These are phyloP conservation scores for Aphelenchoides avenae DNA, from an alignment of 1,140 invertebrate species.

Conservation along the genomic window DNA sequence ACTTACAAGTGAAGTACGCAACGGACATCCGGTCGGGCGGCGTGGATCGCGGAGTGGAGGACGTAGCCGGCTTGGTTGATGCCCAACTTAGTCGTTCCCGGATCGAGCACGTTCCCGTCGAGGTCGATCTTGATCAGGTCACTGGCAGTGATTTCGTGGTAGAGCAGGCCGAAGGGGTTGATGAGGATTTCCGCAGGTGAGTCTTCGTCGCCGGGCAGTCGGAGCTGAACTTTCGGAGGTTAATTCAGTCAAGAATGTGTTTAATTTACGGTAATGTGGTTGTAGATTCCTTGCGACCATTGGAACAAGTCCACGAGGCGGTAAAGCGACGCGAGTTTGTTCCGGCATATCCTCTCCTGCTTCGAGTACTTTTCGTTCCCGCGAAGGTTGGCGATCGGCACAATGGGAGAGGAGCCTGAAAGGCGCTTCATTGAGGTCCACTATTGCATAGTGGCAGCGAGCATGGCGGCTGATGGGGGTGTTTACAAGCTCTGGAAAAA, in stretches of 20 bases:
- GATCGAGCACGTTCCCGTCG: slow-evolving; percentile 70
- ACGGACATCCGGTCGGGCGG: slow-evolving; percentile 86
- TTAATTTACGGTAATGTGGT: slow-evolving; percentile 69
- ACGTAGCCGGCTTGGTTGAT: slow-evolving; percentile 70
- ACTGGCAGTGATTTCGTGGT: slow-evolving; percentile 89
- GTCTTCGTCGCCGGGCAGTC: slow-evolving; percentile 9
- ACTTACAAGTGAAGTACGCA: slow-evolving; percentile 93
- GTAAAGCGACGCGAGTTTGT: slow-evolving; percentile 92
- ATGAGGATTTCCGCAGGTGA: slow-evolving; percentile 77
- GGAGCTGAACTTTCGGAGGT: slow-evolving; percentile 5
- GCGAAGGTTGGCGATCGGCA: slow-evolving; percentile 95
- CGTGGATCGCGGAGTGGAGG: slow-evolving; percentile 90
- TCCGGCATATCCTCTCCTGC: slow-evolving; percentile 86
- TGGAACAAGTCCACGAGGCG: slow-evolving; percentile 90
- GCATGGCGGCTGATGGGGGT: no score
- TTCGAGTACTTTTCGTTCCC: slow-evolving; percentile 90
- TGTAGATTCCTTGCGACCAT: slow-evolving; percentile 81
- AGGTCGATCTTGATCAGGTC: slow-evolving; percentile 91
- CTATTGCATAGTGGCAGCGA: no score
- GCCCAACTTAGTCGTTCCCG: slow-evolving; percentile 82
- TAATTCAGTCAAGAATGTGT: slow-evolving; percentile 7
- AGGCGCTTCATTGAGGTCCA: no score
- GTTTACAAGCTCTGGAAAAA: no score
- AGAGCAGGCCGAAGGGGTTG: slow-evolving; percentile 89
- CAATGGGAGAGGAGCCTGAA: slow-evolving; percentile 64